Evolutionary conservation across 2,888 invertebrate species (phyloP).

Genomic region (Pteria penguin): DNA sequence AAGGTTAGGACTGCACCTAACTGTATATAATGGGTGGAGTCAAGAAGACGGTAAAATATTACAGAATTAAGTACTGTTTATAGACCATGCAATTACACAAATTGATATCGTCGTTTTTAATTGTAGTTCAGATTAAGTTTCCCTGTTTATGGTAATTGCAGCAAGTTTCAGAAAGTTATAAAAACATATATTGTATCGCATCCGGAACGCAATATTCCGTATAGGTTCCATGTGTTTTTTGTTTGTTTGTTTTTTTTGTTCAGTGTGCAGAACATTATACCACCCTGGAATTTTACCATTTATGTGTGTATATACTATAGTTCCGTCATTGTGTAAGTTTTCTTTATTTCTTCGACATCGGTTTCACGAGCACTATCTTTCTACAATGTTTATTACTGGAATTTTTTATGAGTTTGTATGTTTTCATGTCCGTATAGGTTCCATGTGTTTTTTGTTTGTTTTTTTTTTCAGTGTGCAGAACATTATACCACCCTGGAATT

Average conservation of each 20-base stretch:
- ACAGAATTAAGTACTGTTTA: too few relatives aligned
- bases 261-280: neutral
- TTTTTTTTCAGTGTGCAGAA: neutral
- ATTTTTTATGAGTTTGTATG: neutral
- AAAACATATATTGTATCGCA: neutral
- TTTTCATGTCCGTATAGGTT: too few relatives aligned
- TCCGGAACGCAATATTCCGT: neutral
- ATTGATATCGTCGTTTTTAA: too few relatives aligned
- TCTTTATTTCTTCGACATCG: neutral
- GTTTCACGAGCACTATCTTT: neutral
- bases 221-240: neutral
- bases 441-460: neutral
- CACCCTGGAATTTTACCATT: neutral
- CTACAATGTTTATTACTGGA: neutral
- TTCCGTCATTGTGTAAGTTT: neutral
- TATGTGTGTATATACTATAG: neutral
- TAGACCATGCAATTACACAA: too few relatives aligned
- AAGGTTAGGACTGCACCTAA: too few relatives aligned
- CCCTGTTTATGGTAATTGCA: too few relatives aligned
- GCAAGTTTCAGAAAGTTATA: too few relatives aligned
- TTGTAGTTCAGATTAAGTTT: too few relatives aligned
- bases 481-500: neutral
- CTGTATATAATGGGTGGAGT: too few relatives aligned
- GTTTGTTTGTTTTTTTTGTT: neutral
- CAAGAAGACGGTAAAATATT: too few relatives aligned